Evolutionary conservation across 2,113 vertebrate genomes (phyloP), one percentile per base, ranked within the genome.

Genomic region (Anoplopoma fimbria): DNA sequence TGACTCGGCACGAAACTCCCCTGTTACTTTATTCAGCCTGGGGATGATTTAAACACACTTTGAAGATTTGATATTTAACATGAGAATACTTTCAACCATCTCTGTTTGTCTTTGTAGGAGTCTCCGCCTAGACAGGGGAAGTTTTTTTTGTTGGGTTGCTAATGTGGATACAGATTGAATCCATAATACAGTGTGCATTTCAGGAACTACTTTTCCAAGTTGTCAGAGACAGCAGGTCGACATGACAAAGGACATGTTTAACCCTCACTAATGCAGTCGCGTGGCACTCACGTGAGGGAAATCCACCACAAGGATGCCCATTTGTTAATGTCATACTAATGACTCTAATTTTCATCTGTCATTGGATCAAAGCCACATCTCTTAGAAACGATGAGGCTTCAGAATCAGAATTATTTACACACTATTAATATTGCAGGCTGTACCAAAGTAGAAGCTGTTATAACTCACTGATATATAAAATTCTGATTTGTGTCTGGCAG

Each of bases 31-130:
- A 61, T 89, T 81, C 86, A 80, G 79, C 87, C 83, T 63, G 69
- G 62, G 81, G 85, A 90, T 81, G 83, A 92, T 86, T 90, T 79
- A 88, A 91, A 87, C 67, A 69, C 67, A 72, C 64, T 74, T 73
- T 79, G 77, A 90, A 70, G 68, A 80, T 64, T 77, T 80, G 34
- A 78, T 79, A 70, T 87, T 73, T 81, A 81, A 83, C 55, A 69
- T 23, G 53, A 61, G 31, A 76, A 77, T 49, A 45, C 40, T 72
- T 73, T 78, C 61, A 80, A 80, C 51, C 65, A 62, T 81, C 38
- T n/a, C 15, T 25, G 4, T 61, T 62, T 74, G 42, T 72, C 38
- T 82, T 45, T 68, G n/a, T 25, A 42, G 21, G 38, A 72, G 64
- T 65, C 4, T 61, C 6, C 47, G 53, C 9, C 38, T 1, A 47